phyloP scores from a whole-genome alignment of 2,113 vertebrate species.

The Rhineura floridana region DNA sequence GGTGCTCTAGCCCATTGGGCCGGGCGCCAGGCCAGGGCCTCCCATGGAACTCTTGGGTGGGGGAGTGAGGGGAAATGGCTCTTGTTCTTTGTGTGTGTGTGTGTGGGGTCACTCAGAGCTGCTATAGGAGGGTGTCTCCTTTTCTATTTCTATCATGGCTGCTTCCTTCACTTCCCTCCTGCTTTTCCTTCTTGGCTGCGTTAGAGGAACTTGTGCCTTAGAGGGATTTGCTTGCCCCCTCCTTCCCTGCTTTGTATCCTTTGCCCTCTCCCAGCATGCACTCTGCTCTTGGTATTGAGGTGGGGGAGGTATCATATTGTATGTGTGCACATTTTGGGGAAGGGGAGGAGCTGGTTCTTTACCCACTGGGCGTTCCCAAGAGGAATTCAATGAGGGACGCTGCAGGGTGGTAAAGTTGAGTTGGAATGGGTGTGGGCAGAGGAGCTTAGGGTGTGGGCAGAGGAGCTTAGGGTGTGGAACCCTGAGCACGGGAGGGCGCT shows the following conservation, averaged over 20 bases:
- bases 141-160: background rate
- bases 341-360: background rate
- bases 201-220: background rate
- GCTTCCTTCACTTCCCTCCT: slow-evolving; percentile 1
- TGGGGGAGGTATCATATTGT: background rate
- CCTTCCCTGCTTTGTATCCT: slow-evolving; percentile 10
- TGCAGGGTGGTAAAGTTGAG: background rate
- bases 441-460: background rate
- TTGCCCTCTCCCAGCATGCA: slow-evolving; percentile 22
- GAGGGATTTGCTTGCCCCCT: background rate
- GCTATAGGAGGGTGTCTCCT: background rate
- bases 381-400: background rate
- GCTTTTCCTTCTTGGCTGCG: slow-evolving; percentile 8
- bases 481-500: background rate
- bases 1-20: background rate
- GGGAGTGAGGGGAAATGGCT: background rate
- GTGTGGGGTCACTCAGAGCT: background rate
- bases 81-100: too few species aligned
- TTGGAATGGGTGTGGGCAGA: background rate
- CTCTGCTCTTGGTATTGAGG: slow-evolving; percentile 14
- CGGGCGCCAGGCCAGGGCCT: background rate
- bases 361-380: background rate
- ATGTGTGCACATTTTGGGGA: background rate
- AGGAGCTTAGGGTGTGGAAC: background rate
- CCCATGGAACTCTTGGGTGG: background rate